A percentile compares a stretch with the other conserved stretches of the same genome.
These are phyloP conservation scores for Myopa testacea DNA, from an alignment of 2,888 invertebrate species.

Conservation along the genomic window DNA sequence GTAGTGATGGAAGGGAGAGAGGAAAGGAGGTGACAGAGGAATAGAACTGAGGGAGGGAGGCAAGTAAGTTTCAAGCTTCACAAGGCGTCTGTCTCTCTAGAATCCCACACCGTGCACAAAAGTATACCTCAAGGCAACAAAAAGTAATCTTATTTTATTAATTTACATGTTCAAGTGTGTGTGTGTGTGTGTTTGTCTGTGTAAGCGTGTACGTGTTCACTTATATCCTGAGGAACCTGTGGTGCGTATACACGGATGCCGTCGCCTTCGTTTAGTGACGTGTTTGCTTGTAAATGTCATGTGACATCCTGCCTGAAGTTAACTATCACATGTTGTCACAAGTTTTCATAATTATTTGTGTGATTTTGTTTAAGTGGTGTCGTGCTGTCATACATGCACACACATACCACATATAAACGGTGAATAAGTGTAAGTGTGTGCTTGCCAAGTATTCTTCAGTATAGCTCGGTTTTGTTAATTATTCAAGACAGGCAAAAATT, in stretches of 20 bases:
- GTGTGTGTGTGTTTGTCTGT: background rate
- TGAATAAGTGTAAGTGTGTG: background rate
- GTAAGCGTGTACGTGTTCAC: background rate
- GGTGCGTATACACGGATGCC: background rate
- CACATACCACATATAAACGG: too few relatives aligned
- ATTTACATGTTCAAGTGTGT: background rate
- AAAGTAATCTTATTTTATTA: slow-evolving; percentile 14
- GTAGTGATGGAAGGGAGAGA: too few relatives aligned
- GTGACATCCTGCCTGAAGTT: slow-evolving; percentile 13
- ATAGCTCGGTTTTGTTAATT: slow-evolving; percentile 5
- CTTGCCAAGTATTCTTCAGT: background rate
- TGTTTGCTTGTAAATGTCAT: slow-evolving; percentile 1
- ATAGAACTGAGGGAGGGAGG: too few relatives aligned
- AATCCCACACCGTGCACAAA: background rate
- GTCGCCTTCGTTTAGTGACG: background rate
- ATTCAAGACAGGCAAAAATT: background rate
- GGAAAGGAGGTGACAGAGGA: too few relatives aligned
- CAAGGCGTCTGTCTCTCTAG: too few relatives aligned
- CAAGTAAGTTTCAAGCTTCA: too few relatives aligned
- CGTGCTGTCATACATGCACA: background rate
- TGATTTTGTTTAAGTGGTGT: background rate
- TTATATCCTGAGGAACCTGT: background rate
- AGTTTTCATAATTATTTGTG: slow-evolving; percentile 20
- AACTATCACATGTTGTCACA: background rate
- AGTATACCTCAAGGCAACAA: slow-evolving; percentile 5